phyloP scores from a whole-genome alignment of 2,797 vertebrate species.

The Carcharodon carcharias region DNA sequence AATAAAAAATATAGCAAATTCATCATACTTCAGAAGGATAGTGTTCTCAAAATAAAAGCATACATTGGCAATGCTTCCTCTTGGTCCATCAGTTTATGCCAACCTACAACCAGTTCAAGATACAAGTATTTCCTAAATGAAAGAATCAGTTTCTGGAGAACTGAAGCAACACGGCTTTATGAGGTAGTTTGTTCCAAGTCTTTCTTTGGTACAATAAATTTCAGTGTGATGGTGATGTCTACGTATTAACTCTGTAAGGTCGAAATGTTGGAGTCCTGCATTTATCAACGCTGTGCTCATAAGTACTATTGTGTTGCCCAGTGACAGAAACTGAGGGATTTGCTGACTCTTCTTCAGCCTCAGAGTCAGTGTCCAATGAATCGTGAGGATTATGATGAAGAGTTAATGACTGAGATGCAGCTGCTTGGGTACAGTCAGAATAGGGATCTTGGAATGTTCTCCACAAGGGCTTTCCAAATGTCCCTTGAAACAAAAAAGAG shows the following conservation, averaged over 20 bases:
- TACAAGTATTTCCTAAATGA: conserved; percentile 41
- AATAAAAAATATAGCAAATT: conserved; percentile 49
- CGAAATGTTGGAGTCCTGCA: conserved; percentile 62
- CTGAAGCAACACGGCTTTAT: conserved; percentile 63
- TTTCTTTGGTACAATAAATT: conserved; percentile 51
- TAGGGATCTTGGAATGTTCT: conserved; percentile 64
- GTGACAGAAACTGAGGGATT: conserved; percentile 56
- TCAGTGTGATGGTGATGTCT: conserved; percentile 52
- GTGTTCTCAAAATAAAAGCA: conserved; percentile 51
- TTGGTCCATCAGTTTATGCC: conserved; percentile 31
- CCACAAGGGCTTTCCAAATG: conserved; percentile 87
- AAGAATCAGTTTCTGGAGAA: conserved; percentile 59
- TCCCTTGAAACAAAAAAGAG: conserved; percentile 63
- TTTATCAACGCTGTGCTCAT: conserved; percentile 62
- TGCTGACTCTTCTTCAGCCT: conserved; percentile 55
- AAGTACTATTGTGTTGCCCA: conserved; percentile 51
- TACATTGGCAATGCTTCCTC: conserved; percentile 11
- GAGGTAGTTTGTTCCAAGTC: conserved; percentile 74
- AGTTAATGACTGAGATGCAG: conserved; percentile 52
- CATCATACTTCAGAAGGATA: conserved; percentile 61
- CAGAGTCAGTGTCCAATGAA: conserved; percentile 59
- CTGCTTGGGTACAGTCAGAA: conserved; percentile 50
- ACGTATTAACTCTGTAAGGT: conserved; percentile 60
- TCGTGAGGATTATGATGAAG: conserved; percentile 58
- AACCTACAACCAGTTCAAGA: background rate